These are phyloP conservation scores for Epinephelus malabaricus DNA, from an alignment of 2,797 vertebrate genomes.

Conservation along the genomic window DNA sequence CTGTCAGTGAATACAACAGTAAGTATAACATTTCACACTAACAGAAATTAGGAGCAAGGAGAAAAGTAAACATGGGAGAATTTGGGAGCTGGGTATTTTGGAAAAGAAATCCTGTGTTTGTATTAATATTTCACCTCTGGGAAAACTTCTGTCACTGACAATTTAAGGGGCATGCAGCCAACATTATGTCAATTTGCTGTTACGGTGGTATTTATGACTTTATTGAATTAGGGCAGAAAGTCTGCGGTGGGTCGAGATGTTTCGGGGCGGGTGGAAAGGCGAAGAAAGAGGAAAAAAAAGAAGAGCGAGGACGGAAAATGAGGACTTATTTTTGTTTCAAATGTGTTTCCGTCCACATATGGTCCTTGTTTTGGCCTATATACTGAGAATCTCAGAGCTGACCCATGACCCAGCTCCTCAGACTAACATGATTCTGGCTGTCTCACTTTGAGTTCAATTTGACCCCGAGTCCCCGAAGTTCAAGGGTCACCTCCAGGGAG, in stretches of 20 bases:
- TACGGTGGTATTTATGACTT: slow-evolving; percentile 81
- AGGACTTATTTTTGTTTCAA: slow-evolving; percentile 85
- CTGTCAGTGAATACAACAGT: slow-evolving; percentile 74
- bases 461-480: slow-evolving; percentile 83
- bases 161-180: slow-evolving; percentile 79
- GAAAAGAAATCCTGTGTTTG: slow-evolving; percentile 84
- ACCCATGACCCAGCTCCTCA: slow-evolving; percentile 86
- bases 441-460: slow-evolving; percentile 81
- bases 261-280: slow-evolving; percentile 17
- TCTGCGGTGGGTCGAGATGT: slow-evolving; percentile 81
- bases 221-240: slow-evolving; percentile 83
- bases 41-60: slow-evolving; percentile 80
- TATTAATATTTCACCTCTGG: slow-evolving; percentile 85
- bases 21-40: slow-evolving; percentile 81
- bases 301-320: slow-evolving; percentile 69
- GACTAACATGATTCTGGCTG: slow-evolving; percentile 88
- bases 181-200: slow-evolving; percentile 83
- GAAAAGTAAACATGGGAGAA: slow-evolving; percentile 82
- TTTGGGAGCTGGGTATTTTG: slow-evolving; percentile 82
- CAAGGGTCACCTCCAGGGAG: slow-evolving; percentile 85
- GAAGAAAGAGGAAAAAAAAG: neutral
- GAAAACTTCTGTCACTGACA: slow-evolving; percentile 87
- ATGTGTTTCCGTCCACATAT: slow-evolving; percentile 87
- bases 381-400: slow-evolving; percentile 79
- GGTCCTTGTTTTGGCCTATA: slow-evolving; percentile 88